Conservation (phyloP, 2,797 vertebrate species). For the Orestias chungarensis region DNA sequence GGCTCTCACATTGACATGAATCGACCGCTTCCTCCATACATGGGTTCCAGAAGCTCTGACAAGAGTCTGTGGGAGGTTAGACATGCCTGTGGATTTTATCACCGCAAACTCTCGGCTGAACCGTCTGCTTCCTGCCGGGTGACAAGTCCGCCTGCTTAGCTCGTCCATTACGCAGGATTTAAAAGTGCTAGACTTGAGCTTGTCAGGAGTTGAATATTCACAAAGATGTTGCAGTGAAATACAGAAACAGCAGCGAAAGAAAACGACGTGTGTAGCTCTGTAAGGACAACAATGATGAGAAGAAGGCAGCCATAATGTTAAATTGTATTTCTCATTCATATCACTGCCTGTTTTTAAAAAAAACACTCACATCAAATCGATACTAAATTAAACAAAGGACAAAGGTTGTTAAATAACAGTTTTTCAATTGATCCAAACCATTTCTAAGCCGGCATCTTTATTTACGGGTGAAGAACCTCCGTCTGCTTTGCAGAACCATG, state of each 20-base stretch:
- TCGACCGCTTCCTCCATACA: background rate
- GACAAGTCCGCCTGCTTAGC: background rate
- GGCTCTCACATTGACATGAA: background rate
- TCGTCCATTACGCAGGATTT: background rate
- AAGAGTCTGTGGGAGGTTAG: constrained; percentile 1
- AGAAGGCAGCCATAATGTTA: background rate
- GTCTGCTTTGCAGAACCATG: background rate
- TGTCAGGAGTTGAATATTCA: background rate
- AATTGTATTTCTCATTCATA: background rate
- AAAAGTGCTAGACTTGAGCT: background rate
- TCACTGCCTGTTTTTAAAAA: background rate
- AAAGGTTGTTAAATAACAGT: background rate
- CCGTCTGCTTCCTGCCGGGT: background rate
- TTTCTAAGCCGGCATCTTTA: background rate
- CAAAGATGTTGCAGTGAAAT: background rate
- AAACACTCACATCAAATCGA: background rate
- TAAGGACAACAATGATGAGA: background rate
- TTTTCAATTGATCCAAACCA: background rate
- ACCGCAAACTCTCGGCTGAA: background rate
- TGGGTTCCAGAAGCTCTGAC: background rate
- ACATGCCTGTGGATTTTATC: background rate
- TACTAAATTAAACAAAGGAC: background rate
- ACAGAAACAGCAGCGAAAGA: background rate
- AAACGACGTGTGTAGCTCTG: background rate
- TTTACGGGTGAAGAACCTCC: background rate